Conservation (phyloP, 2,888 invertebrate genomes). For the Nomada lathburiana region DNA sequence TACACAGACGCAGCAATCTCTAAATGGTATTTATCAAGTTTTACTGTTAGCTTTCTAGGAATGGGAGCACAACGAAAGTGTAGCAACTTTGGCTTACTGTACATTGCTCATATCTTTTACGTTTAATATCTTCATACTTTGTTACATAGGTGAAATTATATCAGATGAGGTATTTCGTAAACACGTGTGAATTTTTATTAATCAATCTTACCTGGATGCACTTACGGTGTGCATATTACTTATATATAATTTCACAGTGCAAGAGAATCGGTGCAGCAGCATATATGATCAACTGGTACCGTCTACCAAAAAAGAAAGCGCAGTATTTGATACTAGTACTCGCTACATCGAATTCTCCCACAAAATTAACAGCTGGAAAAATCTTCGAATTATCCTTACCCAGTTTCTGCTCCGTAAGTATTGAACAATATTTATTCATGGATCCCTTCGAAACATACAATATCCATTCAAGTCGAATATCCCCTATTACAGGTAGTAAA, state of each 20-base stretch:
- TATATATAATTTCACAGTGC: constrained; percentile 59
- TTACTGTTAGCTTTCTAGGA: constrained; percentile 72
- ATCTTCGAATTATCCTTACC: constrained; percentile 72
- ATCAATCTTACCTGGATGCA: neutral
- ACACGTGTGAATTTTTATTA: no score
- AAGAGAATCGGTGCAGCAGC: constrained; percentile 69
- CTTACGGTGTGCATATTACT: neutral
- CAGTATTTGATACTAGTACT: constrained; percentile 72
- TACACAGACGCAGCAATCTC: no score
- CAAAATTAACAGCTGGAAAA: constrained; percentile 78
- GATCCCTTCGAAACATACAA: neutral
- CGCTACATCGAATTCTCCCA: constrained; percentile 69
- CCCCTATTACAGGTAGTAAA: constrained; percentile 66
- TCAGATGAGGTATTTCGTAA: constrained; percentile 52
- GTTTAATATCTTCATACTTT: constrained; percentile 79
- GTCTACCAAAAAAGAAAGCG: constrained; percentile 67
- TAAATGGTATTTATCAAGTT: neutral
- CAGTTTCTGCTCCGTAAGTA: constrained; percentile 74
- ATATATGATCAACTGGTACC: constrained; percentile 78
- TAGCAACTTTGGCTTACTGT: constrained; percentile 75
- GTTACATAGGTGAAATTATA: constrained; percentile 78
- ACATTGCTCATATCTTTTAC: constrained; percentile 75
- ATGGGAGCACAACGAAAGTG: constrained; percentile 74
- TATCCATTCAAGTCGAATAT: neutral
- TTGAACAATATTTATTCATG: neutral